phyloP scores from a whole-genome alignment of 2,113 vertebrate species.

The Toxotes chatareus region DNA sequence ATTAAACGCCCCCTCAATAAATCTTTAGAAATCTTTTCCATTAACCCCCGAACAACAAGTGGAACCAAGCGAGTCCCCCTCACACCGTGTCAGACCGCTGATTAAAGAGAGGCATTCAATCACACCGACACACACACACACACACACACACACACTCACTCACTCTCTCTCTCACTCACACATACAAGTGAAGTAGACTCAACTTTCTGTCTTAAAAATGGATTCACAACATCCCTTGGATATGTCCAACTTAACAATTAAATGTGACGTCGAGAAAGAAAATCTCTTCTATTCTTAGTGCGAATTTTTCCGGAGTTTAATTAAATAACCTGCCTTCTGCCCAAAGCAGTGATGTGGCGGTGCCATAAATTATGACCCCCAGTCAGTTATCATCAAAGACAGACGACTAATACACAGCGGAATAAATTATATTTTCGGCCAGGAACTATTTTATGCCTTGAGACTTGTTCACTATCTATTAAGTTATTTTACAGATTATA shows the following conservation, averaged over 20 bases:
- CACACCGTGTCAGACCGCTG: conserved; percentile 71
- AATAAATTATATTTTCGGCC: conserved; percentile 18
- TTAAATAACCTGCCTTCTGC: conserved; percentile 51
- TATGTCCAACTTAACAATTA: not conserved
- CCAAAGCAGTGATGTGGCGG: conserved; percentile 27
- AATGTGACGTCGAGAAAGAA: not conserved
- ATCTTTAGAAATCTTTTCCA: conserved; percentile 83
- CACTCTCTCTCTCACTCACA: not conserved
- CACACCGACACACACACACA: conserved; percentile 37
- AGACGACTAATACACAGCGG: conserved; percentile 20
- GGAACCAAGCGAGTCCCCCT: conserved; percentile 76
- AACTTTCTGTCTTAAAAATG: conserved; percentile 27
- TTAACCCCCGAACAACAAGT: conserved; percentile 79
- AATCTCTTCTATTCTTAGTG: not conserved
- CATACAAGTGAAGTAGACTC: conserved; percentile 15
- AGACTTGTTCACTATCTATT: conserved; percentile 12
- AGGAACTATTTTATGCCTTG: conserved; percentile 27
- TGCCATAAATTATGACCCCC: conserved; percentile 44
- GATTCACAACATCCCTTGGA: conserved; percentile 22
- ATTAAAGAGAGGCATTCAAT: conserved; percentile 78
- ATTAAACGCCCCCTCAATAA: conserved; percentile 85
- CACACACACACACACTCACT: conserved; percentile 5
- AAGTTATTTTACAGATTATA: conserved; percentile 25
- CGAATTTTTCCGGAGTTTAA: conserved; percentile 29
- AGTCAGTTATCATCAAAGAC: conserved; percentile 51